Percentiles rank a stretch among this genome's conserved stretches.
Evolutionary conservation across 2,113 vertebrate species (phyloP).

Genomic region (Varanus komodoensis): DNA sequence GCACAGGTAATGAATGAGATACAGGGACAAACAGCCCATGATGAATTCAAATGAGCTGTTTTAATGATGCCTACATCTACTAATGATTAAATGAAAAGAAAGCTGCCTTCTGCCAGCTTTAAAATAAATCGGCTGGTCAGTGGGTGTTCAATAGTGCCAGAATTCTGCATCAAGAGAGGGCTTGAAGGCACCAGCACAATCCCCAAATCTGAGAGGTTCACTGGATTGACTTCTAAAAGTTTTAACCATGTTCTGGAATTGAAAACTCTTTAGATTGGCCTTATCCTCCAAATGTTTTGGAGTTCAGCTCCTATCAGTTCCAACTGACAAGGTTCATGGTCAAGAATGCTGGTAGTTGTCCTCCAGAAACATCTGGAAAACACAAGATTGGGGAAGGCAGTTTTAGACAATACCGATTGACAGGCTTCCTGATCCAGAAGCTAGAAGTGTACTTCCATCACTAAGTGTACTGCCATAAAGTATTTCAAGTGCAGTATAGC

Average conservation of each 20-base stretch:
- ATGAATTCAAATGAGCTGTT: constrained; percentile 68
- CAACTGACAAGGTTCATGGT: no score
- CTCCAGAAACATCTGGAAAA: not conserved
- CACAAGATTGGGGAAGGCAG: not conserved
- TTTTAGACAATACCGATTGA: not conserved
- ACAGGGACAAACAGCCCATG: constrained; percentile 49
- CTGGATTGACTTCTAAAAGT: not conserved
- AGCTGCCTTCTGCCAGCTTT: constrained; percentile 18
- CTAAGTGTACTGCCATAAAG: no score
- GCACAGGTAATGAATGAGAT: constrained; percentile 64
- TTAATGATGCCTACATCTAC: constrained; percentile 39
- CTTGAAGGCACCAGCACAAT: not conserved
- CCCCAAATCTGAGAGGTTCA: not conserved
- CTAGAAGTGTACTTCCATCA: not conserved
- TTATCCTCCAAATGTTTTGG: not conserved
- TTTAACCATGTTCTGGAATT: constrained; percentile 14
- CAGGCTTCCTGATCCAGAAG: not conserved
- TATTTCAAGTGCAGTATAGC: not conserved
- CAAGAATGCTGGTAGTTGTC: not conserved
- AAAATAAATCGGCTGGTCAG: not conserved
- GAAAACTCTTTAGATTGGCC: not conserved
- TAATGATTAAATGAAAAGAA: constrained; percentile 33
- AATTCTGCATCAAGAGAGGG: constrained; percentile 15
- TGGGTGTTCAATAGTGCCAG: not conserved
- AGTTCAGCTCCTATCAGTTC: not conserved